Evolutionary conservation across 2,113 vertebrate genomes (phyloP).

Genomic region (Mirounga angustirostris): DNA sequence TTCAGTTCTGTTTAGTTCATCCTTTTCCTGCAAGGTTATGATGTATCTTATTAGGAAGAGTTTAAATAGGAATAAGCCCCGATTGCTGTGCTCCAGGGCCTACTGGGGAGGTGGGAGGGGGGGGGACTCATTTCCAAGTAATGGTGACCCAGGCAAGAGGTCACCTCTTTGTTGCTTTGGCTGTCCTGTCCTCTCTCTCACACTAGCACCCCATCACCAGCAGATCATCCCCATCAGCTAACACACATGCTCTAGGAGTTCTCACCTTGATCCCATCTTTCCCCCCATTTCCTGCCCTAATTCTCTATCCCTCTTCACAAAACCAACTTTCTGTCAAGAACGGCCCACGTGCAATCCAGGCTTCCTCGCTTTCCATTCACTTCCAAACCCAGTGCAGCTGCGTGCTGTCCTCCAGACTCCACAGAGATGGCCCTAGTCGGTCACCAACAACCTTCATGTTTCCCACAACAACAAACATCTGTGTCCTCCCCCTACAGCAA

Average conservation of each 20-base stretch:
- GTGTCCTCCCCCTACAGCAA: not conserved
- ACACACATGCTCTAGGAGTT: not conserved
- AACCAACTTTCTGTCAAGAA: not conserved
- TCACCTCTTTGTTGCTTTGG: too few relatives aligned
- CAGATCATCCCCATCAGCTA: not conserved
- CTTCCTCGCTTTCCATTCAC: not conserved
- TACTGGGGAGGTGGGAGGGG: rapidly evolving
- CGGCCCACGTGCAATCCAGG: not conserved
- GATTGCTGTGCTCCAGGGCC: not conserved
- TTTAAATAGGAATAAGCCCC: not conserved
- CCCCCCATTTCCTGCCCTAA: not conserved
- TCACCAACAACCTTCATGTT: not conserved
- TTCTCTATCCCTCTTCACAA: not conserved
- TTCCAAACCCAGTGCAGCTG: not conserved
- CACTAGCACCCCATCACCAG: not conserved
- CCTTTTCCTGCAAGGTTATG: not conserved
- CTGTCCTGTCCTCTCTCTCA: rapidly evolving
- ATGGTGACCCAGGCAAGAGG: not conserved
- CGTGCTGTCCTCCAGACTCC: not conserved
- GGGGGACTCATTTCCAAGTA: not conserved
- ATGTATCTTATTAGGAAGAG: not conserved
- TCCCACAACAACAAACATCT: not conserved
- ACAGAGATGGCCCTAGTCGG: not conserved
- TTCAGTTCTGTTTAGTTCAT: not conserved
- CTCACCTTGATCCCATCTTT: not conserved